Evolutionary conservation across 53 echinoderm and acorn worm species (phyloP).

Genomic region (Echinarachnius parma): DNA sequence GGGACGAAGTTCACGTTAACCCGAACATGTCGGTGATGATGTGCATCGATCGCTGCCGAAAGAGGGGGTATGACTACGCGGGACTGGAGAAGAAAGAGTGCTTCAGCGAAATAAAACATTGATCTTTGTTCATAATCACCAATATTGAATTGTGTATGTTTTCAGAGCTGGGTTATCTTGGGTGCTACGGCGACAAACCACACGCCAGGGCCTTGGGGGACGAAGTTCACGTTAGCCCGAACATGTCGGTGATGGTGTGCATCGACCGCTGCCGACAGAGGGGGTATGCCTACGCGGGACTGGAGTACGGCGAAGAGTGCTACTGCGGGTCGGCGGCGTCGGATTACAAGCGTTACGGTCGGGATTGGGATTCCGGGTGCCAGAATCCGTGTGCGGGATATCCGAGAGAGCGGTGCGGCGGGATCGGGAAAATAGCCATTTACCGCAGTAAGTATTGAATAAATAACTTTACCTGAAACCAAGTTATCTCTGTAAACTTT

Average conservation of each 20-base stretch:
- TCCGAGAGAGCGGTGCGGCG: conserved; percentile 42
- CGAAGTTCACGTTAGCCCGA: conserved; percentile 12
- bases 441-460: conserved; percentile 13
- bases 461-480: too few species aligned
- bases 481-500: too few species aligned
- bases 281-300: conserved; percentile 44
- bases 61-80: conserved; percentile 36
- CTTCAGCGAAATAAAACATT: conserved; percentile 32
- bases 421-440: conserved; percentile 25
- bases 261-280: conserved; percentile 33
- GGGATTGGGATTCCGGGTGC: conserved; percentile 47
- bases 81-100: conserved; percentile 59
- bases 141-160: too few species aligned
- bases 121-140: not conserved
- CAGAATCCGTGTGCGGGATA: conserved; percentile 52
- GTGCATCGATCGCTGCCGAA: conserved; percentile 43
- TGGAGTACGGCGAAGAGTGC: conserved; percentile 62
- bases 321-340: conserved; percentile 47
- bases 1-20: conserved; percentile 17
- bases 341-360: conserved; percentile 3
- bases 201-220: conserved; percentile 25
- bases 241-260: conserved; percentile 50
- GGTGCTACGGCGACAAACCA: conserved; percentile 52
- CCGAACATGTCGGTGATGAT: conserved; percentile 46
- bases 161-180: conserved; percentile 58